Percentiles rank a stretch among this genome's conserved stretches.
These are phyloP conservation scores for Copsychus sechellarum DNA, from an alignment of 2,113 vertebrate genomes.

Conservation along the genomic window DNA sequence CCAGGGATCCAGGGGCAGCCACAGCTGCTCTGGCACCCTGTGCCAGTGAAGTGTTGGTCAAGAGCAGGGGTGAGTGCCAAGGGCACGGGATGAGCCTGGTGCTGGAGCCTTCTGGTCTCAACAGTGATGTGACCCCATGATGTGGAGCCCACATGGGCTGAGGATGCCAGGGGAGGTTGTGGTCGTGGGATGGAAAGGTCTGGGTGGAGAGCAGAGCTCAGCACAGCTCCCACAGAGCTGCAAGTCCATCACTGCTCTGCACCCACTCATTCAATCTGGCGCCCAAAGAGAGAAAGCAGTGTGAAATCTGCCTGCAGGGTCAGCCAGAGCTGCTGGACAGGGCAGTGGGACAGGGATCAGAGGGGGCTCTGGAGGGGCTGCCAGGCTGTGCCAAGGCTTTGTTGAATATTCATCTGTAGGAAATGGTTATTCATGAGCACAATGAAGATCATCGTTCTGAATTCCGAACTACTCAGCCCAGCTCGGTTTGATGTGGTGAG, in stretches of 20 bases:
- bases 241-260: background rate
- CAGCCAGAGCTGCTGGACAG: background rate
- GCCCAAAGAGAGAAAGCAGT: background rate
- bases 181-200: rapidly evolving
- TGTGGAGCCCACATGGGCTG: rapidly evolving
- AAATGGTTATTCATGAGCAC: slow-evolving; percentile 56
- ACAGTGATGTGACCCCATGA: rapidly evolving
- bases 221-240: background rate
- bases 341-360: background rate
- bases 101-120: background rate
- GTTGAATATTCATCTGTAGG: background rate
- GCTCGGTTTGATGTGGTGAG: slow-evolving; percentile 23
- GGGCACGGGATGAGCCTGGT: rapidly evolving
- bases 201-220: background rate
- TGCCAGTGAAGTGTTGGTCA: background rate
- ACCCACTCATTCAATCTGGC: background rate
- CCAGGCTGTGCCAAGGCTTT: background rate
- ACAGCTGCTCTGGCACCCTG: too few relatives aligned
- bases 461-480: background rate
- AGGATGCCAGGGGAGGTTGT: background rate
- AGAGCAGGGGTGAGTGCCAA: rapidly evolving
- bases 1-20: background rate
- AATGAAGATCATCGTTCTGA: background rate
- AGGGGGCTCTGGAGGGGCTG: background rate
- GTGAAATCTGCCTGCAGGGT: background rate